Evolutionary conservation across 1,140 invertebrate species (phyloP).

Genomic region (Pteromalus puparum): DNA sequence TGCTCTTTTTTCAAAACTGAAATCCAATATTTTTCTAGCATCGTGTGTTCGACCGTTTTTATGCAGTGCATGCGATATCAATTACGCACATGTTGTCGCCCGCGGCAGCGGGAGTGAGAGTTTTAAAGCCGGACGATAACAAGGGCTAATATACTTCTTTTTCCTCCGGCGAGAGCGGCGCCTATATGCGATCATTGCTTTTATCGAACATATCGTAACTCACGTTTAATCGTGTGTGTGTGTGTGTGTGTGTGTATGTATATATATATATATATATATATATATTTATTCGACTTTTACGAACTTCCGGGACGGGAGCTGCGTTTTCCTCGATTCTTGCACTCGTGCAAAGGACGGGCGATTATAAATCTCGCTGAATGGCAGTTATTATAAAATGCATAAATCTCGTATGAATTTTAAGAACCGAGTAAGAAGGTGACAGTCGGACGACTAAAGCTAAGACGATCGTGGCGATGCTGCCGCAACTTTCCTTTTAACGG

Average conservation of each 20-base stretch:
- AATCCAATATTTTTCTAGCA: background rate
- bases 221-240: slow-evolving; percentile 42
- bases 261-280: too few relatives aligned
- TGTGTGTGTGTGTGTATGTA: too few relatives aligned
- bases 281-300: slow-evolving; percentile 29
- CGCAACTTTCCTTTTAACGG: background rate
- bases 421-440: background rate
- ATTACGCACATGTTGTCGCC: slow-evolving; percentile 4
- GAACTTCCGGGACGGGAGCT: background rate
- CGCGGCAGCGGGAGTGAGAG: background rate
- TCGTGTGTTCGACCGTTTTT: background rate
- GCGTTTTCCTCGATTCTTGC: slow-evolving; percentile 9
- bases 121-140: slow-evolving; percentile 29
- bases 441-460: background rate
- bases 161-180: too few relatives aligned
- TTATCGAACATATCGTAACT: slow-evolving; percentile 37
- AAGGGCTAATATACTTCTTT: background rate
- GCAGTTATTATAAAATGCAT: slow-evolving; percentile 36
- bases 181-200: slow-evolving; percentile 30
- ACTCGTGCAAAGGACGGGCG: background rate
- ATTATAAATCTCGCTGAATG: slow-evolving; percentile 33
- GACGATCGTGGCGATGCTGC: too few relatives aligned
- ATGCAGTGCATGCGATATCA: background rate
- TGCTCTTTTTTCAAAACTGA: too few relatives aligned
- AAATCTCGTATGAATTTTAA: slow-evolving; percentile 25